phyloP scores from a whole-genome alignment of 2,797 vertebrate species.

The Anisognathus igniventris region DNA sequence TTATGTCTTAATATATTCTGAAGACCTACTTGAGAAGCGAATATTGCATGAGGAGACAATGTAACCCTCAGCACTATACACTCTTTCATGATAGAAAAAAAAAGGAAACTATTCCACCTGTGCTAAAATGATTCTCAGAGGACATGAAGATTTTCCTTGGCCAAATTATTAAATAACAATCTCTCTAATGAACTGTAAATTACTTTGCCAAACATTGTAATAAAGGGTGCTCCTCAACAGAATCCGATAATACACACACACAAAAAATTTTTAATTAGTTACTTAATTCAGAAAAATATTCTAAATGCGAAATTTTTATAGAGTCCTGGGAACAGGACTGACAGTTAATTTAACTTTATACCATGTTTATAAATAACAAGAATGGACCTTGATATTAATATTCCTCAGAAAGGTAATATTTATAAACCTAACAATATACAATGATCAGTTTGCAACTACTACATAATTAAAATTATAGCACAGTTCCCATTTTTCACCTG shows the following conservation, averaged over 20 bases:
- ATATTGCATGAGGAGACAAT: background rate
- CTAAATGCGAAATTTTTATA: background rate
- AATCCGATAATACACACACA: background rate
- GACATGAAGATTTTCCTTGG: background rate
- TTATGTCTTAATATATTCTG: background rate
- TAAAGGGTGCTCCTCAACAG: background rate
- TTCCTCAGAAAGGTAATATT: background rate
- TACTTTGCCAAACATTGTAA: background rate
- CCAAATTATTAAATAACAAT: conserved; percentile 23
- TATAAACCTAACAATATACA: background rate
- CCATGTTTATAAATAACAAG: background rate
- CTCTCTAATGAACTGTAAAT: conserved; percentile 36
- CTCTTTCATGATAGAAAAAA: background rate
- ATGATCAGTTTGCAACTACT: background rate
- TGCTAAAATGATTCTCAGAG: background rate
- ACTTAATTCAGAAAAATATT: background rate
- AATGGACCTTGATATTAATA: background rate
- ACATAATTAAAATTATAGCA: background rate
- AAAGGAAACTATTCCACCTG: background rate
- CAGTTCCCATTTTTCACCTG: background rate
- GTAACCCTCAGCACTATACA: background rate
- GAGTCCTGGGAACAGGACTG: background rate
- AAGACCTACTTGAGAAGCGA: background rate
- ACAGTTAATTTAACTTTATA: background rate
- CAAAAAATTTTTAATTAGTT: background rate